Evolutionary conservation across 2,113 vertebrate genomes (phyloP).

Genomic region (Syrrhaptes paradoxus): DNA sequence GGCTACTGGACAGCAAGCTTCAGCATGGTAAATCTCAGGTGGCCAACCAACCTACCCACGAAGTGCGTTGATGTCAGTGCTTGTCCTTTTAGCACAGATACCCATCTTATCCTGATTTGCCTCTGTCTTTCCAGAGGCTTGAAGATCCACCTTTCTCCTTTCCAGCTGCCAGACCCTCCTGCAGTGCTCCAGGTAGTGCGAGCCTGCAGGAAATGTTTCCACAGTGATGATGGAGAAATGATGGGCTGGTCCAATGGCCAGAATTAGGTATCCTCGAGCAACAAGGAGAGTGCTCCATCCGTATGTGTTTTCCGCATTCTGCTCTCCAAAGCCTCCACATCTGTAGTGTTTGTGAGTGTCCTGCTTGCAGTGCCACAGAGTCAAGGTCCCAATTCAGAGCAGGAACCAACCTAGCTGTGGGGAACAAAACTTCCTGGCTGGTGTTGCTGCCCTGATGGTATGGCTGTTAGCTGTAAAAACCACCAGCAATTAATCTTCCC

Average conservation of each 20-base stretch:
- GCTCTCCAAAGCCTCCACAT: fast-evolving
- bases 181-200: fast-evolving
- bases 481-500: neutral
- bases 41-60: neutral
- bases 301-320: neutral
- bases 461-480: neutral
- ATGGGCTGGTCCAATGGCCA: neutral
- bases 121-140: neutral
- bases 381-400: neutral
- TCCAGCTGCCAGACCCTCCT: neutral
- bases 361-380: fast-evolving
- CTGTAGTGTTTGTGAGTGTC: fast-evolving
- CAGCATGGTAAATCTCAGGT: neutral
- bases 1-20: neutral
- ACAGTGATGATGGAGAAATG: neutral
- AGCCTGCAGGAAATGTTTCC: neutral
- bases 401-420: neutral
- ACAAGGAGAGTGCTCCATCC: neutral
- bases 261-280: neutral
- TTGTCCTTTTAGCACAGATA: neutral
- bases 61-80: neutral
- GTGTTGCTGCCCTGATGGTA: neutral
- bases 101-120: neutral
- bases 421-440: neutral
- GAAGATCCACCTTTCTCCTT: neutral